A percentile compares a stretch with the other conserved stretches of the same genome.
Conservation (phyloP, 2,888 invertebrate genomes). For the Dryocosmus kuriphilus region DNA sequence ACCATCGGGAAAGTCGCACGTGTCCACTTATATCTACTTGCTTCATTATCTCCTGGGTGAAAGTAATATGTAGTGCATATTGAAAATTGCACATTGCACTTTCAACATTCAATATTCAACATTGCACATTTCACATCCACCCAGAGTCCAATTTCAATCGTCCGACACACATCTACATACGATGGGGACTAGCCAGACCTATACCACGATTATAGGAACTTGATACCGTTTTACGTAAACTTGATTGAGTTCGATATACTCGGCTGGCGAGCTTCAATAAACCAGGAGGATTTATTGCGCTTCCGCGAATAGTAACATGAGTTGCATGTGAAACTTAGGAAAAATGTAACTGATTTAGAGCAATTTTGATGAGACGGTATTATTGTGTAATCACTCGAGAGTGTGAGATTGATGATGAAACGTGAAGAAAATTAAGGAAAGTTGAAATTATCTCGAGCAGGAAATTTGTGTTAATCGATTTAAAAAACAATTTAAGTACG, state of each 20-base stretch:
- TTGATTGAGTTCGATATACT: conserved; percentile 31
- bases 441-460: background rate
- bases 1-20: background rate
- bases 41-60: background rate
- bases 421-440: background rate
- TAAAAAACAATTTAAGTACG: background rate
- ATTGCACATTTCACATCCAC: background rate
- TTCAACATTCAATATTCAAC: background rate
- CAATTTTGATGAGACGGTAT: conserved; percentile 5
- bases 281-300: background rate
- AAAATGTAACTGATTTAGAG: conserved; percentile 1
- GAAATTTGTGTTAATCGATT: background rate
- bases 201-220: background rate
- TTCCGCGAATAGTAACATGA: background rate
- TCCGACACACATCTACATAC: background rate
- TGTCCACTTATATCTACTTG: background rate
- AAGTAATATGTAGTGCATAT: background rate
- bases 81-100: background rate
- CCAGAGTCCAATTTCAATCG: background rate
- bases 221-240: conserved; percentile 32
- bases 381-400: background rate
- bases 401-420: conserved; percentile 10
- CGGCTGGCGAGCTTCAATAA: background rate
- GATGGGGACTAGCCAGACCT: background rate
- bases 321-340: background rate